Base-by-base conservation (phyloP, 2,113 vertebrate genomes). In the Brachirus orientalis region DNA sequence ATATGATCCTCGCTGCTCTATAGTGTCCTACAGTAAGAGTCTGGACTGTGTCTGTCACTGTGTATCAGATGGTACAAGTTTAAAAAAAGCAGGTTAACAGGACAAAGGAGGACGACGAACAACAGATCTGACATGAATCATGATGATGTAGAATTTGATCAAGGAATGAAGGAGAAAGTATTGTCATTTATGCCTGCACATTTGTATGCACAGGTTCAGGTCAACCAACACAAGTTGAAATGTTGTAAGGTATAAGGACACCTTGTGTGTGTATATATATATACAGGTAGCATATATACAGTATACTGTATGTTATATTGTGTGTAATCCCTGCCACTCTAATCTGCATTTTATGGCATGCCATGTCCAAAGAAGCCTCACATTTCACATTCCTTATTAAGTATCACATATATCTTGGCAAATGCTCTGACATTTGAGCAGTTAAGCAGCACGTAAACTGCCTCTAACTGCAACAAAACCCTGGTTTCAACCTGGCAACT, bases 31-130 rank as follows among this genome's bases (percentile, higher is more conserved):
- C n/a, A n/a, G n/a, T n/a, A n/a, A n/a, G 53, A n/a, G 75, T 57
- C 63, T 70, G 80, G 46, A 53, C 63, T 64, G 40, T 45, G 68
- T 60, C 77, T 80, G 56, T 59, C 69, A 45, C 38, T 58, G 57
- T 41, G n/a, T n/a, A n/a, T n/a, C n/a, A n/a, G n/a, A n/a, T n/a
- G n/a, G n/a, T n/a, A n/a, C n/a, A n/a, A n/a, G n/a, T n/a, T n/a
- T n/a, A 28, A 28, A 28, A 1, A 28, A 28, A 28, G 6, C 1
- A 1, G 3, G 28, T 28, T 28, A 28, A 28, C 3, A 28, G 3
- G 28, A 3, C 28, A 28, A 28, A 28, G 28, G 6, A 28, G 6
- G 28, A 6, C 3, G 28, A 5, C 2, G 22, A 6, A 28, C 0
- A 6, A 28, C 28, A 28, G 28, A 6, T 1, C 28, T 28, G 28